A percentile compares a stretch with the other conserved stretches of the same genome.
Conservation (phyloP, 2,888 invertebrate genomes). For the Stegophylla sp. region DNA sequence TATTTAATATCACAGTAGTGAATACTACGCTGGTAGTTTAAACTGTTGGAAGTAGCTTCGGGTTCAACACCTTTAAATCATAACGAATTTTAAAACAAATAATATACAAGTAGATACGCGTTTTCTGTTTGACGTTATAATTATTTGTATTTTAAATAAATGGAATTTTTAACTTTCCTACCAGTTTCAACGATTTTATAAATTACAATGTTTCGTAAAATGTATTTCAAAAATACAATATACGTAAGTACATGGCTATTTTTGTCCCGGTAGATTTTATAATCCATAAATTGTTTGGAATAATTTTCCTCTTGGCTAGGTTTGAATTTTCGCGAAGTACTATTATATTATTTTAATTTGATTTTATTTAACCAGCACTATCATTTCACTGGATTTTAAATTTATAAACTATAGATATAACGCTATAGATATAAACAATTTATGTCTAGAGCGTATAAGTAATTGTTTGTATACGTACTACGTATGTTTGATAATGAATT, state of each 20-base stretch:
- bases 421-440: too few relatives aligned
- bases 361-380: too few relatives aligned
- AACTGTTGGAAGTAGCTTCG: background rate
- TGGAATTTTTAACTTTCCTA: background rate
- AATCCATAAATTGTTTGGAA: too few relatives aligned
- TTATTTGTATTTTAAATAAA: background rate
- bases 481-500: too few relatives aligned
- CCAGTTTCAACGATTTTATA: background rate
- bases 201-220: background rate
- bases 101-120: conserved; percentile 6
- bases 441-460: too few relatives aligned
- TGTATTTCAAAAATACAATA: background rate
- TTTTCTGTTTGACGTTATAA: conserved; percentile 1
- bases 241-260: background rate
- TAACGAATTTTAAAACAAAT: conserved; percentile 20
- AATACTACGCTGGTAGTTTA: background rate
- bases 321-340: too few relatives aligned
- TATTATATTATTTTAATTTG: too few relatives aligned
- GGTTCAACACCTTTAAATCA: conserved; percentile 39
- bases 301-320: too few relatives aligned
- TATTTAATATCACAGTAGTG: conserved; percentile 11
- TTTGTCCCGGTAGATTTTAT: background rate
- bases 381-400: too few relatives aligned
- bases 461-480: too few relatives aligned
- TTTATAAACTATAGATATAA: too few relatives aligned